These are phyloP conservation scores for Andrena trimmerana DNA, from an alignment of 2,888 invertebrate species.

Conservation along the genomic window DNA sequence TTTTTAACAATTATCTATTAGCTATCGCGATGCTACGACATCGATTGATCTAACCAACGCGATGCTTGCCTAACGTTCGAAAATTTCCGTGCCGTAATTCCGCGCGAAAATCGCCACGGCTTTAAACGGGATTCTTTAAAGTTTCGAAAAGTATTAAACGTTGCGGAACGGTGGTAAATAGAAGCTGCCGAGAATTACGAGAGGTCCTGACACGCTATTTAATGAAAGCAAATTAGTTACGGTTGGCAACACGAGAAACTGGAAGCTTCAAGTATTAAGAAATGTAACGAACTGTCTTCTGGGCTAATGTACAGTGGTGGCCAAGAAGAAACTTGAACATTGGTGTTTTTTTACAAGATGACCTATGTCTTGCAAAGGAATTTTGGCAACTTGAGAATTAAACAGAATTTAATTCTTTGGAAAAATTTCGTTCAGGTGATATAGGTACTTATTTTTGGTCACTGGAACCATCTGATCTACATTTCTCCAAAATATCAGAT, in stretches of 20 bases:
- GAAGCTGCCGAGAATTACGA: constrained; percentile 2
- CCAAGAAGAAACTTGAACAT: no score
- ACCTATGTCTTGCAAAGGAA: not conserved
- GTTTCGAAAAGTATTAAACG: not conserved
- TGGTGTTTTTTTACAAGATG: no score
- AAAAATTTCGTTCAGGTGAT: no score
- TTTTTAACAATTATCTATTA: not conserved
- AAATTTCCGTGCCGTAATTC: not conserved
- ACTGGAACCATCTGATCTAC: no score
- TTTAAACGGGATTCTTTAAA: not conserved
- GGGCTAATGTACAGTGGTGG: no score
- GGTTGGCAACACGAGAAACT: not conserved
- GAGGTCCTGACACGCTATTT: constrained; percentile 9
- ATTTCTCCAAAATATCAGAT: no score
- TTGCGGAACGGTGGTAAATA: not conserved
- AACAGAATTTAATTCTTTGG: not conserved
- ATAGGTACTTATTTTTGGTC: no score
- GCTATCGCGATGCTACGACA: not conserved
- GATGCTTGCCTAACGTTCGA: not conserved
- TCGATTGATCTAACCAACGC: not conserved
- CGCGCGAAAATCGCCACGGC: not conserved
- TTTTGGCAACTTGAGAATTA: not conserved
- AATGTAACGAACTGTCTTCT: no score
- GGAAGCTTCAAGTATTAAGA: no score
- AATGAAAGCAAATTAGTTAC: constrained; percentile 3